Evolutionary conservation across 1,140 invertebrate species (phyloP).

Genomic region (Bombus pyrosoma): DNA sequence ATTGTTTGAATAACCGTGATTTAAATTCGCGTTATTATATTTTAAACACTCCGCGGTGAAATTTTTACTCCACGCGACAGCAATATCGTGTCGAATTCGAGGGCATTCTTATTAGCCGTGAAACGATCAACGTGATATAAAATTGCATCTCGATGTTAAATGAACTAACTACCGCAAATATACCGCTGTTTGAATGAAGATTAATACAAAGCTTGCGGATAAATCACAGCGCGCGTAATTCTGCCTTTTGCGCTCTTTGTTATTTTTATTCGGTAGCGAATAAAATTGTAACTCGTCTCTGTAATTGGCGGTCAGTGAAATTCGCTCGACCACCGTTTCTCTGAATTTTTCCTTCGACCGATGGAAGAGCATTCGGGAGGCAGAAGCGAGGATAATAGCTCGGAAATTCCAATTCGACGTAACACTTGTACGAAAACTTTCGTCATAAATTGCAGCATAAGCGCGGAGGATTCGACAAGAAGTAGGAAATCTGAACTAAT

Average conservation of each 20-base stretch:
- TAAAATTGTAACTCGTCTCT: not conserved
- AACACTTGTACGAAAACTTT: conserved; percentile 18
- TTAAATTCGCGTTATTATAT: not conserved
- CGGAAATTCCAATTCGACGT: conserved; percentile 28
- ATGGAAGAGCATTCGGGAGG: too few relatives aligned
- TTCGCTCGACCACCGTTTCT: too few relatives aligned
- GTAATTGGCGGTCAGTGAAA: too few relatives aligned
- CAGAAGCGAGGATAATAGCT: not conserved
- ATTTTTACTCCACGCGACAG: not conserved
- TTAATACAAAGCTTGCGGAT: not conserved
- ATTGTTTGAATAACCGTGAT: not conserved
- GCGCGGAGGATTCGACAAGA: conserved; percentile 18
- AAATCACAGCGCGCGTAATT: not conserved
- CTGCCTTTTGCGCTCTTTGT: too few relatives aligned
- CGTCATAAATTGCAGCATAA: conserved; percentile 6
- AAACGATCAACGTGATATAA: not conserved
- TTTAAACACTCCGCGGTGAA: too few relatives aligned
- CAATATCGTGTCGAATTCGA: not conserved
- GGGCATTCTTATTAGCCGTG: not conserved
- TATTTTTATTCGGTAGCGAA: not conserved
- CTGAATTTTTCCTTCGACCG: not conserved
- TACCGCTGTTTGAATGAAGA: not conserved
- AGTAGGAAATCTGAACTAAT: conserved; percentile 40
- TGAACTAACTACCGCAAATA: too few relatives aligned
- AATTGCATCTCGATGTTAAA: not conserved